Base-by-base conservation (phyloP, 1,140 invertebrate species). In the Chymomyza costata region DNA sequence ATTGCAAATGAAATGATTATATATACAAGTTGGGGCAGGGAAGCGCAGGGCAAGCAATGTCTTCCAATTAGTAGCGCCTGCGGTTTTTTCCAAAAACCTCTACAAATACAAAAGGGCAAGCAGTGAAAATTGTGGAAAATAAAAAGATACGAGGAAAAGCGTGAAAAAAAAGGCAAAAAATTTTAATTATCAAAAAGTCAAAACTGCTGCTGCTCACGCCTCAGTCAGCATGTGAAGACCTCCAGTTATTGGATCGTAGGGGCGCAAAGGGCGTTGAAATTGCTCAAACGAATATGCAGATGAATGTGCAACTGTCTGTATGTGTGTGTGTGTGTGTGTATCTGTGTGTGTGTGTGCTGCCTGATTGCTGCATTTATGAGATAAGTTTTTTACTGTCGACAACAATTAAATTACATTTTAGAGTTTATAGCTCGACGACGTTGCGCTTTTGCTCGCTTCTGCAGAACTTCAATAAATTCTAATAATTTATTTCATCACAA, bases 321-420 rank as follows among this genome's bases (percentile, higher is more conserved):
- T 51, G 30, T 38, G 31, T 52, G 47, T 62, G 34, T 31, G 37
- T 46, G 31, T 37, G 31, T 51, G 30, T 38, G 31, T 52, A 44
- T 62, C n/a, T 46, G 31, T 37, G 31, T 51, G 30, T 38, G 31
- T 52, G 47, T 62, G 34, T 31, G 37, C 16, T 31, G 50, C 58
- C 73, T 73, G 54, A 73, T 67, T 67, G 53, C 54, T 52, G 64
- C 68, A 74, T 73, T 73, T 73, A 74, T 73, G 69, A 68, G 69
- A 74, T 73, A 73, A 74, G 69, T 73, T 73, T 73, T 25, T 73
- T 73, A 67, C 59, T 60, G 69, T 65, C 60, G 65, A 73, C 68
- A 73, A 66, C 68, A 73, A 73, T 74, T 68, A 69, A 74, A 74
- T 76, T 69, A 74, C 69, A 76, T 74, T 74, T 74, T 76, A 56